Conservation (phyloP, 2,113 vertebrate species). For the Odontophorus gujanensis region DNA sequence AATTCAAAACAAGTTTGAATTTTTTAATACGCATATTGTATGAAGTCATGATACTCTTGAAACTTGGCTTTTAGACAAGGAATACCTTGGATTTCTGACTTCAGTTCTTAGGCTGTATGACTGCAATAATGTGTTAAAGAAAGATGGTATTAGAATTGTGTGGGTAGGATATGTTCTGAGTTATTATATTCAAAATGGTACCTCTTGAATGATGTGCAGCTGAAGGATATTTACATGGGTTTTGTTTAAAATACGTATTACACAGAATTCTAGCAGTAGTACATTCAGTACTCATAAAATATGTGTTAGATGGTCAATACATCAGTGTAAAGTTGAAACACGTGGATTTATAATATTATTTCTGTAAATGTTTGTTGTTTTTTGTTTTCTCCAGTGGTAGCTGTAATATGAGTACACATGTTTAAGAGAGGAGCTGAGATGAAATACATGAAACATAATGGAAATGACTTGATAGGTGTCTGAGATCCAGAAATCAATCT, state of each 20-base stretch:
- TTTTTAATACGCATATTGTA: background rate
- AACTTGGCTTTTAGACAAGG: background rate
- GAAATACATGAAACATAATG: background rate
- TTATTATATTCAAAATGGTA: background rate
- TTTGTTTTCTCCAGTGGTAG: background rate
- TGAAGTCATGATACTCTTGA: background rate
- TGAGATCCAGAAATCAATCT: background rate
- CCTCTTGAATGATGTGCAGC: background rate
- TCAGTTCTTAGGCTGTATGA: background rate
- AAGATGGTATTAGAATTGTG: background rate
- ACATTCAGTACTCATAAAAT: background rate
- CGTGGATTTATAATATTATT: background rate
- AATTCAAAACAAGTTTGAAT: background rate
- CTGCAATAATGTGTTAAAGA: background rate
- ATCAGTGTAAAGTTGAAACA: background rate
- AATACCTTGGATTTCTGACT: background rate
- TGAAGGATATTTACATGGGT: background rate
- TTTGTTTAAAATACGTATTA: background rate
- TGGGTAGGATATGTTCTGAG: background rate
- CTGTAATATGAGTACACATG: background rate
- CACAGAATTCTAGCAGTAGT: background rate
- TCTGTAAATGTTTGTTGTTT: background rate
- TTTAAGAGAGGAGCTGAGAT: background rate
- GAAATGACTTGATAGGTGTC: background rate
- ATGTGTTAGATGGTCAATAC: background rate